Evolutionary conservation across 1,140 invertebrate genomes (phyloP).

Genomic region (Pantala flavescens): DNA sequence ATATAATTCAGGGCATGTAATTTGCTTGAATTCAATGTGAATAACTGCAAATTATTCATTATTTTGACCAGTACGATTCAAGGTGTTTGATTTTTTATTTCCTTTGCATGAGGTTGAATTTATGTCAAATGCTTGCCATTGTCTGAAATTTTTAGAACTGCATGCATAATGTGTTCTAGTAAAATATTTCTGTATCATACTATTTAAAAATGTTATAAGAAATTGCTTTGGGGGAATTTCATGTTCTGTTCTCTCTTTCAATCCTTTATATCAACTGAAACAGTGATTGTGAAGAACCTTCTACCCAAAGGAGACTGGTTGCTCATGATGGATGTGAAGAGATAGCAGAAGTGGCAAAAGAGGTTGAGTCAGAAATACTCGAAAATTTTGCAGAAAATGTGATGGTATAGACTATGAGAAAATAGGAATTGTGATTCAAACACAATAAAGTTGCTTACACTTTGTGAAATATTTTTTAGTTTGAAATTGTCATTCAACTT

Average conservation of each 20-base stretch:
- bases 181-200: too few relatives aligned
- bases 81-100: too few relatives aligned
- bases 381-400: neutral
- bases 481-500: neutral
- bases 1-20: too few relatives aligned
- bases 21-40: too few relatives aligned
- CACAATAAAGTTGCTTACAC: neutral
- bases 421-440: neutral
- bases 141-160: too few relatives aligned
- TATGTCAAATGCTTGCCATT: too few relatives aligned
- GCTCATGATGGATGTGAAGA: neutral
- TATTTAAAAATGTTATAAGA: too few relatives aligned
- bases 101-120: too few relatives aligned
- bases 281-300: neutral
- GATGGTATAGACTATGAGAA: neutral
- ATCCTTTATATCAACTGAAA: neutral
- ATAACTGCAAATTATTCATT: too few relatives aligned
- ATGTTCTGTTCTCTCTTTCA: slow-evolving; percentile 9
- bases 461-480: neutral
- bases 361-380: neutral
- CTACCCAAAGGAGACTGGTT: neutral
- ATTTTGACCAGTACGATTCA: too few relatives aligned
- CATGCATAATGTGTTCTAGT: too few relatives aligned
- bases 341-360: neutral
- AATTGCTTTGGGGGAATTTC: neutral